Evolutionary conservation across 2,797 vertebrate genomes (phyloP), one percentile per base, ranked within the genome.

Genomic region (Toxotes lorentzi): DNA sequence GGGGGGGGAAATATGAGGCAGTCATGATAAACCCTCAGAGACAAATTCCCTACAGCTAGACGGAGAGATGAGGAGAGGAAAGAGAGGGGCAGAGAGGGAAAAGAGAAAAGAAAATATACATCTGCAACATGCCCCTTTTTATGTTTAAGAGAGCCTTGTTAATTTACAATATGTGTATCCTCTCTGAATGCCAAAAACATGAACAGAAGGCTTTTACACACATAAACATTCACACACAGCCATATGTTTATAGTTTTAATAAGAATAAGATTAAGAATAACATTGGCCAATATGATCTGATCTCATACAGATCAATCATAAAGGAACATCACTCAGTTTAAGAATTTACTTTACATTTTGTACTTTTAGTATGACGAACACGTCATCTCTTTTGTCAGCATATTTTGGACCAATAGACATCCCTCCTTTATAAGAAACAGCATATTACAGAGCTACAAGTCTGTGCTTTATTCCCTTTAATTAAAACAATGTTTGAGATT

Each of bases 1-100:
- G 64, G 65, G 59, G 72, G 74, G 79, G 85, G 79, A 56, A 63
- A 77, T 88, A 88, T 81, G 90, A 91, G 86, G 92, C 89, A 88
- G 78, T 90, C 89, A 86, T 86, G 91, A 92, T 92, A 93, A 94
- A 93, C 84, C 91, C 89, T 90, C 40, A 81, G 87, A 92, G 90
- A 91, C 90, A 93, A 91, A 93, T 88, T 93, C 90, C 86, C 86
- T 57, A 80, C 82, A 91, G 89, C 87, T 79, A 79, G 76, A 88
- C 23, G 24, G 81, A 88, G 87, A 85, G 86, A 88, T 47, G 78
- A 87, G 86, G 66, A 73, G 74, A 67, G 78, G 68, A 75, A 70
- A 70, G 72, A 79, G 76, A 50, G 73, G 51, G 48, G 45, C 54
- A 60, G 76, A 61, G 76, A 82, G 51, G 70, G 63, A 69, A 62